Evolutionary conservation across 2,888 invertebrate genomes (phyloP).

Genomic region (Chrysotoxum bicinctum): DNA sequence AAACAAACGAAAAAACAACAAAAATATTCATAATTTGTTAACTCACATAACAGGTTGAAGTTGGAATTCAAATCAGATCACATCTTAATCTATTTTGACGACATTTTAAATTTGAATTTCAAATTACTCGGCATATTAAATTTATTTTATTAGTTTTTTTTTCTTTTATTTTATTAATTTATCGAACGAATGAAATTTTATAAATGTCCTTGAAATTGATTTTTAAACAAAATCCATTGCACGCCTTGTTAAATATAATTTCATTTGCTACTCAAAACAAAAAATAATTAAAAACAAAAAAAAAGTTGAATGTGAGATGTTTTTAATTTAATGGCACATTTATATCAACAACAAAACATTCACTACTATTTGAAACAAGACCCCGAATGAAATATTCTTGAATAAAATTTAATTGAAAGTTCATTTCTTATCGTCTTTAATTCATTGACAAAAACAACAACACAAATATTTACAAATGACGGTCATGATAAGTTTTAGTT

Average conservation of each 20-base stretch:
- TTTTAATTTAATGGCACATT: slow-evolving; percentile 12
- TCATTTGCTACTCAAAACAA: background rate
- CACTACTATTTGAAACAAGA: slow-evolving; percentile 17
- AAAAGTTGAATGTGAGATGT: background rate
- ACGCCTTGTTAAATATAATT: background rate
- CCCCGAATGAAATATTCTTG: background rate
- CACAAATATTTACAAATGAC: background rate
- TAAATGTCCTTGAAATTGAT: slow-evolving; percentile 10
- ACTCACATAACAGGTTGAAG: slow-evolving; percentile 67
- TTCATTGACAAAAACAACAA: slow-evolving; percentile 15
- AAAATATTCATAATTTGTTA: slow-evolving; percentile 18
- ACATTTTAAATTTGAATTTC: slow-evolving; percentile 18
- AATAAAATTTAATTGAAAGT: slow-evolving; percentile 30
- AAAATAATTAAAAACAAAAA: background rate
- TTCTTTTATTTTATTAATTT: background rate
- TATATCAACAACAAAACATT: slow-evolving; percentile 23
- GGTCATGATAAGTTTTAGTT: background rate
- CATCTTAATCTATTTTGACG: slow-evolving; percentile 25
- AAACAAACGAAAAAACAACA: slow-evolving; percentile 3
- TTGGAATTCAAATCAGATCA: slow-evolving; percentile 53
- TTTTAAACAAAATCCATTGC: background rate
- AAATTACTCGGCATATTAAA: background rate
- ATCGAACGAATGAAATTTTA: background rate
- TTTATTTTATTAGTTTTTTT: background rate
- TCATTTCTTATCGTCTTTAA: slow-evolving; percentile 53